Percentiles rank a stretch among this genome's conserved stretches.
phyloP scores from a whole-genome alignment of 2,797 vertebrate genomes.

The Tachyglossus aculeatus region DNA sequence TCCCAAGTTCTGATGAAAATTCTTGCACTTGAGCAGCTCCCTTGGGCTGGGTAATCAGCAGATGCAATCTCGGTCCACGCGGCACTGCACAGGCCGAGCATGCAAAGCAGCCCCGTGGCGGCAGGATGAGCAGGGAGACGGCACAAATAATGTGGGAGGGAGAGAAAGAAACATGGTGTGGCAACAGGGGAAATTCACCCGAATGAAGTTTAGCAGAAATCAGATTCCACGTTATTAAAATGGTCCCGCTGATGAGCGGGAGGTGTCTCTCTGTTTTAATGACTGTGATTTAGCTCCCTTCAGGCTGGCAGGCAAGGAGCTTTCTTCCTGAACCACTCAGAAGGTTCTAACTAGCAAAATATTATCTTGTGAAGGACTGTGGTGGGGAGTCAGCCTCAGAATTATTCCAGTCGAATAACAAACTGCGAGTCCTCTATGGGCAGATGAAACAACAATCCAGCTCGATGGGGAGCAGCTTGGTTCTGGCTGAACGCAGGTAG shows the following conservation, averaged over 20 bases:
- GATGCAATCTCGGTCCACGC: background rate
- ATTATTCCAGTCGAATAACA: conserved; percentile 3
- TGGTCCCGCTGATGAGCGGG: conserved; percentile 55
- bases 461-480: too few relatives aligned
- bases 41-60: conserved; percentile 47
- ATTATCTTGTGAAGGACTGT: conserved; percentile 26
- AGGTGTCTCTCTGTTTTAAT: conserved; percentile 50
- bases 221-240: conserved; percentile 56
- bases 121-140: conserved; percentile 20
- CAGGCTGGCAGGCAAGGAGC: conserved; percentile 58
- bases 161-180: background rate
- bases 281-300: conserved; percentile 42
- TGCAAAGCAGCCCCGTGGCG: conserved; percentile 15
- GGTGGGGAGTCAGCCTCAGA: conserved; percentile 19
- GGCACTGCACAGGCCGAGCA: conserved; percentile 26
- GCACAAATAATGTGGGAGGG: conserved; percentile 22
- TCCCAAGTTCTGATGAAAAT: conserved; percentile 42
- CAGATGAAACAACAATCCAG: conserved; percentile 38
- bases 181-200: conserved; percentile 36
- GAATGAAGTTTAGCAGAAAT: conserved; percentile 57
- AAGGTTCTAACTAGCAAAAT: conserved; percentile 37
- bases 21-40: conserved; percentile 16
- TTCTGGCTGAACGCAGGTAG: background rate
- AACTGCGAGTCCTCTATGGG: conserved; percentile 10
- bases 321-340: conserved; percentile 40